Evolutionary conservation across 1,140 invertebrate species (phyloP), one percentile per base, ranked within the genome.

Genomic region (Diorhabda elongata): DNA sequence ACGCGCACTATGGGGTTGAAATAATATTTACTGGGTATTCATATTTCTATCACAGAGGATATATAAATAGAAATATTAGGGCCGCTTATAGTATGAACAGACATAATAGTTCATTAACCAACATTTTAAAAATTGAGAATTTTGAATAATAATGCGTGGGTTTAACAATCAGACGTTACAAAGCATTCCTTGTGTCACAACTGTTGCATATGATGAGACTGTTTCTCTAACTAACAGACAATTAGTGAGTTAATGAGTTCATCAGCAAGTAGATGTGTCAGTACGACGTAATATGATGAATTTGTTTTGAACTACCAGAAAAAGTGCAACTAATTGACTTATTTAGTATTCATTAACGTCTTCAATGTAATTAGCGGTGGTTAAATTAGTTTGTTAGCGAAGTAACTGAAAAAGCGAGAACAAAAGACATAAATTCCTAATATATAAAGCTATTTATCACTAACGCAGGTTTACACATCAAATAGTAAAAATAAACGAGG

Each of bases 241-340:
- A 64, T 64, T 56, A 64, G 63, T 57, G 63, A 64, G 63, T 64
- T 64, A 64, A 64, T 64, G 63, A 64, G 63, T 64, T 56, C 63
- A 64, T 64, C 63, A 64, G 45, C 5, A 41, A 45, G n/a, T 64
- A 26, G 47, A 52, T 11, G 63, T 56, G 44, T 44, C 47, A n/a
- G 47, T 6, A n/a, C 47, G 2, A 52, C 47, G n/a, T 45, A 52
- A n/a, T 64, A 64, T 64, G 63, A 64, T 64, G 47, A 45, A 64
- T 64, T 56, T 52, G 47, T 64, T 64, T 64, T 47, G 45, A 44
- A 11, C 11, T 43, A 26, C 63, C 7, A 60, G 63, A 45, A 64
- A 64, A 64, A 64, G 63, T 52, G 45, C 63, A 56, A 64, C 63
- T 64, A 64, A 64, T 64, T 41, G 63, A 64, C 63, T 64, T n/a